Evolutionary conservation across 2,113 vertebrate species (phyloP), one percentile per base, ranked within the genome.

Genomic region (Proterorhinus semilunaris): DNA sequence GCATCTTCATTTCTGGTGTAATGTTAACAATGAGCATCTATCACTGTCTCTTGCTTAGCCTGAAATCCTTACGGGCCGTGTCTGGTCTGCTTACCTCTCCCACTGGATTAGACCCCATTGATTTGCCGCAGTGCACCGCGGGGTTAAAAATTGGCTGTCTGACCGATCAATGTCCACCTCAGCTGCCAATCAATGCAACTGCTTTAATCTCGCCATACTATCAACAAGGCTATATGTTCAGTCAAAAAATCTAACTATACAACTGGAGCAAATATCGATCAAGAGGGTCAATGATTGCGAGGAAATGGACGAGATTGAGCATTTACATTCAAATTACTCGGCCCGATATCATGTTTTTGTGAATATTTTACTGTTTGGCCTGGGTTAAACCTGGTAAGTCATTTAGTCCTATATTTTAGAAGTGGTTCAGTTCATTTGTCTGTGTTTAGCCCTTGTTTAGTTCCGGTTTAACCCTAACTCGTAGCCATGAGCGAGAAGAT

Each of bases 141-240:
- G 76, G 86, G 82, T 88, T 79, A 84, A 74, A 75, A 82, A 85
- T 84, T 51, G 77, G 54, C 85, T 84, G 80, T 88, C 86, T 81
- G 77, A 64, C 43, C 68, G 78, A 91, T 92, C 91, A 73, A 88
- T 91, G 70, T 13, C 72, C 78, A 73, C 70, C 87, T 82, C 21
- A 43, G 76, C 79, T 47, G 69, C 50, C 82, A 74, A 50, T 80
- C 75, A 68, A 88, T n/a, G 68, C 78, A 77, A 76, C 76, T 71
- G 70, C 72, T 83, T 86, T 86, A 87, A 88, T 91, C 88, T 80
- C 47, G 51, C 55, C 21, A 57, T 61, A 66, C 62, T 68, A 45
- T 64, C 49, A 65, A 76, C 66, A 78, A 45, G 45, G 45, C 69
- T 0, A 36, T 36, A 36, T 36, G 27, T 36, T 36, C 27, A 36